Conservation (phyloP, 64 coral and sea anemone genomes). For the Dendrophyllia cribrosa region DNA sequence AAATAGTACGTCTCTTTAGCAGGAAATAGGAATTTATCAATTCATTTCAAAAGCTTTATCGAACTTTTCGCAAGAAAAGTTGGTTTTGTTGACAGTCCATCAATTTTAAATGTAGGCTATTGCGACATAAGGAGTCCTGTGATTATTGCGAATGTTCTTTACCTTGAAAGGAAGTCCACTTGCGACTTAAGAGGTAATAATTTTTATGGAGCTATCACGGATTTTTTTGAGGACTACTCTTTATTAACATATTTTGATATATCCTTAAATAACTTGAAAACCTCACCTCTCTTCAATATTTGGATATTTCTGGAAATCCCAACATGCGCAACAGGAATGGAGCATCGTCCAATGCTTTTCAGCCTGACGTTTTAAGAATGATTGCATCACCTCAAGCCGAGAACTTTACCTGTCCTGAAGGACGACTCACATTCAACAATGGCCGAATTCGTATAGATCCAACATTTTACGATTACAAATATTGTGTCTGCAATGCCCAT, state of each 20-base stretch:
- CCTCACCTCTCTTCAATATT: constrained; percentile 34
- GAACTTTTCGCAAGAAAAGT: not conserved
- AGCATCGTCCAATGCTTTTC: not conserved
- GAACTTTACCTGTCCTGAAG: constrained; percentile 55
- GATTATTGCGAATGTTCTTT: not conserved
- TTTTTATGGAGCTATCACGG: constrained; percentile 36
- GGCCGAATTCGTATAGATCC: constrained; percentile 49
- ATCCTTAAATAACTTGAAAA: constrained; percentile 45
- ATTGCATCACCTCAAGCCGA: not conserved
- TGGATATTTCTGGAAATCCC: constrained; percentile 63
- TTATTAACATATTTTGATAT: constrained; percentile 36
- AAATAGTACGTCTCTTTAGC: constrained; percentile 9
- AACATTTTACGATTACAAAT: constrained; percentile 50
- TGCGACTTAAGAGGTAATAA: constrained; percentile 55
- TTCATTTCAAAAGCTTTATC: constrained; percentile 33
- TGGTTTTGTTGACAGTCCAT: not conserved
- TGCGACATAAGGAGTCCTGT: constrained; percentile 53
- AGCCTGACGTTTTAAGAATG: constrained; percentile 32
- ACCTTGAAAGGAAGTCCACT: not conserved
- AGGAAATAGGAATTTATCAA: constrained; percentile 50
- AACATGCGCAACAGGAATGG: not conserved
- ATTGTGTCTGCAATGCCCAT: constrained; percentile 35
- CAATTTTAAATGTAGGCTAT: constrained; percentile 55
- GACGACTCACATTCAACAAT: constrained; percentile 40
- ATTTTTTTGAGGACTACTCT: not conserved